Conservation (phyloP, 1,140 invertebrate species). For the Mesaphorura yosii region DNA sequence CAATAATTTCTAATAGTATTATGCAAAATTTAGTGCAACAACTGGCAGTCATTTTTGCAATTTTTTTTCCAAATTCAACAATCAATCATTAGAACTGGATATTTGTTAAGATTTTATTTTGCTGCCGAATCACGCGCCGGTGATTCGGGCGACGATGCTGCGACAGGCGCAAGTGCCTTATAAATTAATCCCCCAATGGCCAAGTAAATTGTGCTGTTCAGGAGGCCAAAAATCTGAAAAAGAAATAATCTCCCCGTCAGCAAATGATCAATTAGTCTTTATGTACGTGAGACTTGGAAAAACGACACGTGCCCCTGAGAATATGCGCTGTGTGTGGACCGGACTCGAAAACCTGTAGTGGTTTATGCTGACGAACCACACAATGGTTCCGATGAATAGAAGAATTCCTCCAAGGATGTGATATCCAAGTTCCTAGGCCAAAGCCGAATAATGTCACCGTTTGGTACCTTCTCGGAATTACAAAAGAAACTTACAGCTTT, state of each 20-base stretch:
- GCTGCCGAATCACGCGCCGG: neutral
- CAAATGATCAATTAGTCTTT: too few relatives aligned
- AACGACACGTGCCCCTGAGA: too few relatives aligned
- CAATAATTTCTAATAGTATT: too few relatives aligned
- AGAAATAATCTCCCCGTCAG: too few relatives aligned
- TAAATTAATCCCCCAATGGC: neutral
- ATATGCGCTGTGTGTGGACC: too few relatives aligned
- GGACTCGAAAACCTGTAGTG: neutral
- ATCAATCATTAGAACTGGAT: too few relatives aligned
- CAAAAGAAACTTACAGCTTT: neutral
- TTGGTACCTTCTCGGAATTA: neutral
- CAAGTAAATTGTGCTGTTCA: neutral
- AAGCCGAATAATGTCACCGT: neutral
- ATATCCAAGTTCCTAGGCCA: neutral
- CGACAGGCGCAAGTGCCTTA: neutral
- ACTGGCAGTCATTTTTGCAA: too few relatives aligned
- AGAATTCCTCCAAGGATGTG: conserved; percentile 1
- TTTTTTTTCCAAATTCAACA: too few relatives aligned
- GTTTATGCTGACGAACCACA: neutral
- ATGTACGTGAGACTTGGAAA: too few relatives aligned
- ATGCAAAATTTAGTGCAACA: too few relatives aligned
- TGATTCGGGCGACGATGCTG: neutral
- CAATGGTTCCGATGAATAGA: neutral
- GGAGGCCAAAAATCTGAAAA: neutral
- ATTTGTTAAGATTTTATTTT: too few relatives aligned